Evolutionary conservation across 2,113 vertebrate genomes (phyloP).

Genomic region (Brachypteracias leptosomus): DNA sequence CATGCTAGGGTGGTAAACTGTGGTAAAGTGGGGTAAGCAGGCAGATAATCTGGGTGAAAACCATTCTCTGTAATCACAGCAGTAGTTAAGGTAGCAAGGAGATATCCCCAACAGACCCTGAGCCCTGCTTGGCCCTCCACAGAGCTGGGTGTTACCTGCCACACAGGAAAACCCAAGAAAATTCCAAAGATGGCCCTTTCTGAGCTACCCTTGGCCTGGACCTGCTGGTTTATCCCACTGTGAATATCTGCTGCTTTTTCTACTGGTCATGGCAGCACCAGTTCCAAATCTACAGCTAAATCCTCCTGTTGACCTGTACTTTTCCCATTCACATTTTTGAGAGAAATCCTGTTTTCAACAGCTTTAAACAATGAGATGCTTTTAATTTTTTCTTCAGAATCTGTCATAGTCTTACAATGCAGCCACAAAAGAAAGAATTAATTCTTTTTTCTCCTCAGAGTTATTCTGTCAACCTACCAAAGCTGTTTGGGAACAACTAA

Average conservation of each 20-base stretch:
- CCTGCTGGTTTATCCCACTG: neutral
- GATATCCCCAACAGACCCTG: fast-evolving
- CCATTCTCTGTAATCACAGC: neutral
- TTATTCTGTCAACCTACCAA: neutral
- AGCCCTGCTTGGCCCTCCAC: neutral
- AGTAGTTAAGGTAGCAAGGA: neutral
- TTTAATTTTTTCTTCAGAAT: neutral
- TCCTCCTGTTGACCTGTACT: neutral
- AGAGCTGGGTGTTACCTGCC: neutral
- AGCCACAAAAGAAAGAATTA: neutral
- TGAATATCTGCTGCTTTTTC: neutral
- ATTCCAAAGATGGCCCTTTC: neutral
- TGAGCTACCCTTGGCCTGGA: neutral
- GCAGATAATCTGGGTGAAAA: too few relatives aligned
- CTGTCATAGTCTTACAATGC: neutral
- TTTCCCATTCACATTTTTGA: neutral
- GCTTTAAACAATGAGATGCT: neutral
- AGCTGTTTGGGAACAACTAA: neutral
- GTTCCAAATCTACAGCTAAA: neutral
- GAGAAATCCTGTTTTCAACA: neutral
- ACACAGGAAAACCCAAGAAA: neutral
- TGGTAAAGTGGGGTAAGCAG: neutral
- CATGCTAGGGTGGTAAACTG: neutral
- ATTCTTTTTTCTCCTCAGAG: neutral
- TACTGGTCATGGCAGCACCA: neutral